Base-by-base conservation (phyloP, 92 coral and sea anemone species). In the Zoanthus gigantus region DNA sequence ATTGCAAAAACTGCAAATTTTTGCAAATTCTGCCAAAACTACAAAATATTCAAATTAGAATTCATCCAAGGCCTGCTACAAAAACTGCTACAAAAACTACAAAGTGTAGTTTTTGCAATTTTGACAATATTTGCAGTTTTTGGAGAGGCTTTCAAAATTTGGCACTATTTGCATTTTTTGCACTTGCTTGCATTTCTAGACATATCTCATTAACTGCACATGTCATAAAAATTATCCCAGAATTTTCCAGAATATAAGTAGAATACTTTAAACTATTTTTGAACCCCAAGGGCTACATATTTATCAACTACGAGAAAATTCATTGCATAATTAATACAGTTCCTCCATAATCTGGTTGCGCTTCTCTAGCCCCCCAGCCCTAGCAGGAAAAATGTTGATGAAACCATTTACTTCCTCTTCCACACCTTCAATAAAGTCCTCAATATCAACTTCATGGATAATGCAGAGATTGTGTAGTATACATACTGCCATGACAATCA, bases 401-500 rank as follows among this genome's bases (percentile, higher is more conserved):
- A 44, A 89, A 50, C 85, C 79, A 84, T 89, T 84, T 11, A 89
- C 89, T 45, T 89, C 84, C 56, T 77, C 92, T 46, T 83, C 92
- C 18, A 65, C 48, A 45, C 63, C 78, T 31, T 68, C 92, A 71
- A 88, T 60, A 54, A 73, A 88, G 65, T 88, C 91, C 50, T 72
- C 65, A 4, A 17, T 52, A 42, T 42, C 74, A 54, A 76, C 89
- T 30, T 56, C 92, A 37, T 76, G 79, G 89, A 58, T 48, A 65
- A 89, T 63, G 67, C 92, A 76, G 61, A 89, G 58, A 44, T 89
- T 89, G 54, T 84, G 92, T 8, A 89, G 57, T 17, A 57, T n/a
- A 46, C 92, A 84, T 65, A 84, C 89, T 53, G 60, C 92, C 75
- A 89, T 83, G 45, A 89, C 77, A n/a, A 82, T 60, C 66, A 31